Evolutionary conservation across 2,888 invertebrate species (phyloP).

Genomic region (Lasioglossum marginatum): DNA sequence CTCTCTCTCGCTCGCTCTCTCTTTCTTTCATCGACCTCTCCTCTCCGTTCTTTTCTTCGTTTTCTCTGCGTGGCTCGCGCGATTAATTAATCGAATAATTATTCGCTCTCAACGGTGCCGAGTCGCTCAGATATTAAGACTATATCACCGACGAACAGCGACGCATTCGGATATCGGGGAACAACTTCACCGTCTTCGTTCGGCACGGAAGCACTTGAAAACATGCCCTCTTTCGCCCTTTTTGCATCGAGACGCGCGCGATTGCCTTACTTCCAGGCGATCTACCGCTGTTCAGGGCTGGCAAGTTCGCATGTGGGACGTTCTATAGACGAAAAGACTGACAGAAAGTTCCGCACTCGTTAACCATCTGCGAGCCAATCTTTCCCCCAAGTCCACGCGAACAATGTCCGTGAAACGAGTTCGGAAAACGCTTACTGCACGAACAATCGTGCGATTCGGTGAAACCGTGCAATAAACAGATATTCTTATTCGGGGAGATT

Average conservation of each 20-base stretch:
- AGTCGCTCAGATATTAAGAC: constrained; percentile 34
- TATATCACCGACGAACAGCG: constrained; percentile 21
- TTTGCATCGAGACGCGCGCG: constrained; percentile 27
- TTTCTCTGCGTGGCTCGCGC: background rate
- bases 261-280: constrained; percentile 10
- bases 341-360: background rate
- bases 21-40: background rate
- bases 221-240: constrained; percentile 12
- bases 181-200: constrained; percentile 18
- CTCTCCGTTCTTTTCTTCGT: background rate
- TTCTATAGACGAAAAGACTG: background rate
- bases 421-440: background rate
- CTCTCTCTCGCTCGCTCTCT: background rate
- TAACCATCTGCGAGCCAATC: background rate
- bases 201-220: constrained; percentile 53
- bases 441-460: background rate
- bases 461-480: background rate
- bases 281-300: background rate
- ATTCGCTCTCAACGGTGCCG: background rate
- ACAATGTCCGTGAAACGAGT: background rate
- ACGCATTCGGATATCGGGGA: constrained; percentile 31
- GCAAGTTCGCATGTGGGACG: background rate
- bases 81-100: constrained; percentile 10
- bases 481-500: background rate
- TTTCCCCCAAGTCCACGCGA: background rate